Base-by-base conservation (phyloP, 1,140 invertebrate genomes). In the Drosophila sproati region DNA sequence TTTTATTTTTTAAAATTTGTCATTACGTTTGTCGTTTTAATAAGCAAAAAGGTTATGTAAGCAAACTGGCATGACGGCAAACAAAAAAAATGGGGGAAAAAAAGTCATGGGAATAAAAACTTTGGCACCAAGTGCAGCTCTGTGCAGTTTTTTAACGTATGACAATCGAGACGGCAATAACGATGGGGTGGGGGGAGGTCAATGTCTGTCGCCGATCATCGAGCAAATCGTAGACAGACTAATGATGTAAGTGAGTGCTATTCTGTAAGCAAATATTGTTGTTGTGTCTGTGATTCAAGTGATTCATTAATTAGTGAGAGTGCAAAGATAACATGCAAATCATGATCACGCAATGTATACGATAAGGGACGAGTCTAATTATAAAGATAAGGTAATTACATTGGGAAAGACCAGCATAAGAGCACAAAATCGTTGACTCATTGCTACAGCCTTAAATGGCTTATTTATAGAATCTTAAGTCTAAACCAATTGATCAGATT, bases 1-100 rank as follows among this genome's bases (percentile, higher is more conserved):
- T 72, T 82, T 82, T 87, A 86, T 82, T 78, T 78, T 87, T 78
- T 72, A 77, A 68, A 74, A 81, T 70, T 78, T 87, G 63, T 69
- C 82, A 86, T 81, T 86, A 86, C 82, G 82, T 75, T 85, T 86
- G 82, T 86, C 70, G 70, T 76, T 86, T 86, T 78, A 78, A 82
- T 87, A 86, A 87, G 12, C 70, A 52, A 66, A 39, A 78, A n/a
- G n/a, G n/a, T 87, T 87, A 87, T 86, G 82, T 85, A 87, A 86
- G 82, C 82, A 72, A 59, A 73, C n/a, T 39, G 51, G 70, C 74
- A 80, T 75, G 77, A 62, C 63, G 77, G 69, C 52, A 6, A 41
- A 3, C 43, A 20, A 20, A 20, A 20, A 20, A 20, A 20, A 20
- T 20, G 20, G 20, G 20, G 28, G 31, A n/a, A 4, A 4, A n/a